Evolutionary conservation across 2,113 vertebrate species (phyloP).

Genomic region (Brachypodius melanocephalos): DNA sequence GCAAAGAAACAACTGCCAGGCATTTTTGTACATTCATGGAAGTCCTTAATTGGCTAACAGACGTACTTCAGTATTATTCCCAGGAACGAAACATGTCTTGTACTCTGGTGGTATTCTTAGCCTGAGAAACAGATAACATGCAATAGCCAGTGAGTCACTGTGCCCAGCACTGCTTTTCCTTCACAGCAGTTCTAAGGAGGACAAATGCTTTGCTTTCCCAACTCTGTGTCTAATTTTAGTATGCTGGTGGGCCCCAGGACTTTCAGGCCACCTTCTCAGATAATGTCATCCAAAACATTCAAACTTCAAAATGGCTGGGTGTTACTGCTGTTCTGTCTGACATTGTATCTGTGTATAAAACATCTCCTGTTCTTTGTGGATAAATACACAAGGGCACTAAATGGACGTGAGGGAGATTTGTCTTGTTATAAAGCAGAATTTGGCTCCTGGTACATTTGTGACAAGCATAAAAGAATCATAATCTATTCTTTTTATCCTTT

Average conservation of each 20-base stretch:
- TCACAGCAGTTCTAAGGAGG: not conserved
- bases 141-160: slow-evolving; percentile 24
- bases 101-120: not conserved
- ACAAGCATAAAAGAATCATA: not conserved
- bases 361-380: not conserved
- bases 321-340: not conserved
- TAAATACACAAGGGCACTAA: not conserved
- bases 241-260: not conserved
- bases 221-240: not conserved
- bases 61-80: not conserved
- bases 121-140: not conserved
- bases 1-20: not conserved
- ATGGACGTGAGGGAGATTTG: not conserved
- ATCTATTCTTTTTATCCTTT: not conserved
- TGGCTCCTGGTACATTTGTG: not conserved
- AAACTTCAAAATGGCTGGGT: not conserved
- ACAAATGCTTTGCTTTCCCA: not conserved
- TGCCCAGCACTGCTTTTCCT: not conserved
- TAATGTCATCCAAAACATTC: not conserved
- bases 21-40: not conserved
- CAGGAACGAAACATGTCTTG: not conserved
- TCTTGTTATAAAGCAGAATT: not conserved
- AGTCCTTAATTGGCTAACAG: not conserved
- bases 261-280: not conserved
- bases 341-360: not conserved